phyloP scores from a whole-genome alignment of 2,888 invertebrate genomes.

The Eubasilissa splendida region DNA sequence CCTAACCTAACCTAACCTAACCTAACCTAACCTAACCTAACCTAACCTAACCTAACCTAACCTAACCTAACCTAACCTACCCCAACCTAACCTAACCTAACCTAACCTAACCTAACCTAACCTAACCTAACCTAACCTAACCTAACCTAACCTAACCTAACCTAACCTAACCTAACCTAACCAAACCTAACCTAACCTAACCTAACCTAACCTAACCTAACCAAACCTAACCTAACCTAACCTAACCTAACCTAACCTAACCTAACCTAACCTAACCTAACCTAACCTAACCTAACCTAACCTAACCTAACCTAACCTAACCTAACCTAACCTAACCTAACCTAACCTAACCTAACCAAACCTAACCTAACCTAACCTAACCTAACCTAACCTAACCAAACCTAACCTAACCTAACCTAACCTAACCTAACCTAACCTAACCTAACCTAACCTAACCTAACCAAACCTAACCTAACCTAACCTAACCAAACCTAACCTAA shows the following conservation, averaged over 20 bases:
- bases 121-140: conserved; percentile 60
- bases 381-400: conserved; percentile 42
- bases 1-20: conserved; percentile 62
- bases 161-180: conserved; percentile 61
- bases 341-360: conserved; percentile 60
- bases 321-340: conserved; percentile 60
- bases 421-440: conserved; percentile 44
- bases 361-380: conserved; percentile 59
- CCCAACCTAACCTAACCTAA: conserved; percentile 61
- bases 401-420: conserved; percentile 47
- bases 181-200: conserved; percentile 60
- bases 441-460: conserved; percentile 39
- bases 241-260: conserved; percentile 59
- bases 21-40: no score
- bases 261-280: conserved; percentile 59
- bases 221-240: conserved; percentile 60
- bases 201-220: conserved; percentile 61
- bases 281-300: conserved; percentile 59
- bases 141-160: conserved; percentile 60
- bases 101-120: conserved; percentile 60
- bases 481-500: conserved; percentile 38
- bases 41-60: conserved; percentile 61
- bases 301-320: conserved; percentile 59
- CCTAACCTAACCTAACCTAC: conserved; percentile 61
- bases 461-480: conserved; percentile 35